Conservation (phyloP, 2,797 vertebrate species). For the Sylvia borin region DNA sequence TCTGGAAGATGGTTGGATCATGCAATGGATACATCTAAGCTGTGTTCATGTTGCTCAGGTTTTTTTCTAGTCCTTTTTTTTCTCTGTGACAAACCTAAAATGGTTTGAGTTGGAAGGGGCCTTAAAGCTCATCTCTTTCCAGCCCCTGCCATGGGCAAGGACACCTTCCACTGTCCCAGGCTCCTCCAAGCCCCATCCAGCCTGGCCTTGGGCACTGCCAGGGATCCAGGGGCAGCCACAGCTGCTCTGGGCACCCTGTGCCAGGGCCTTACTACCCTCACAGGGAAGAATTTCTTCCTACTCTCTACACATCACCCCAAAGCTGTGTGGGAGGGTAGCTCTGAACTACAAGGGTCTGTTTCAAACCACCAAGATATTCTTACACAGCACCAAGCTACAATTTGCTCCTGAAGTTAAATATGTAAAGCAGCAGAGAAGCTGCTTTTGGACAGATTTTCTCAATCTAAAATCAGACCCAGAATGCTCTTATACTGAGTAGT, state of each 20-base stretch:
- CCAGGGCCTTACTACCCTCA: accelerated
- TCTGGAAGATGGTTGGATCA: neutral
- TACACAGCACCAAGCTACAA: neutral
- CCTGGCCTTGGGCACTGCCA: neutral
- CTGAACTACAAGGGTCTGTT: neutral
- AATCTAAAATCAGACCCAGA: neutral
- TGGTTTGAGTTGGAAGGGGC: neutral
- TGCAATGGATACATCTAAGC: neutral
- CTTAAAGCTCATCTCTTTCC: neutral
- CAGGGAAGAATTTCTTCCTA: neutral
- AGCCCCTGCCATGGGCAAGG: neutral
- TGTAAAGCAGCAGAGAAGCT: neutral
- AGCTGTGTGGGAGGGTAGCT: neutral
- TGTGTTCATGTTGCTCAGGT: neutral
- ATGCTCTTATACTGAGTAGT: neutral
- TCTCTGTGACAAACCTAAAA: neutral
- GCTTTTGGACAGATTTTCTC: neutral
- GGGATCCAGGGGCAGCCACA: neutral
- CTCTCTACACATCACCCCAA: neutral
- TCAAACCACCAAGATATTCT: neutral
- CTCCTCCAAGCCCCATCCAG: accelerated
- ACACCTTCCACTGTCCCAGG: neutral
- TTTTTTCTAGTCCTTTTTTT: neutral
- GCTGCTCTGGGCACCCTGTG: neutral
- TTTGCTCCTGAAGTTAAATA: neutral